phyloP scores from a whole-genome alignment of 2,888 invertebrate genomes.

The Campaea margaritaria region DNA sequence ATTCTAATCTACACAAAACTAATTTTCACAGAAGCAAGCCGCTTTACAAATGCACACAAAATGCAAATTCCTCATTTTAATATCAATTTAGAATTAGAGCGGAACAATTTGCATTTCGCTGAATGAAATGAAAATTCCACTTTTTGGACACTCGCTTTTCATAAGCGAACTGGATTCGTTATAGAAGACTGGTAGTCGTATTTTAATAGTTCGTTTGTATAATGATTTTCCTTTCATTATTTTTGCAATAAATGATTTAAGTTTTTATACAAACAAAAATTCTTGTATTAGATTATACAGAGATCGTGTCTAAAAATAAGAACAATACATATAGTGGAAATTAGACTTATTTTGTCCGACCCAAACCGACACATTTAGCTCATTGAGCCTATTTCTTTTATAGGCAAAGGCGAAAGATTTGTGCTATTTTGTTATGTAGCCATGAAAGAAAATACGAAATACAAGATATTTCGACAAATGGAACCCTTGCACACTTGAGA shows the following conservation, averaged over 20 bases:
- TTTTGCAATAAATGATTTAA: too few relatives aligned
- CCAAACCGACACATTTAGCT: constrained; percentile 16
- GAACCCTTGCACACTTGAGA: constrained; percentile 1
- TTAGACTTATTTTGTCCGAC: constrained; percentile 3
- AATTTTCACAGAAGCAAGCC: background rate
- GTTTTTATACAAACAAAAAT: too few relatives aligned
- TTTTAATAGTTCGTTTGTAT: background rate
- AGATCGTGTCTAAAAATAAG: too few relatives aligned
- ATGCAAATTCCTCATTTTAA: constrained; percentile 22
- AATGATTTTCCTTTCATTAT: too few relatives aligned
- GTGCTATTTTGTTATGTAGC: constrained; percentile 16
- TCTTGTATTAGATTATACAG: too few relatives aligned
- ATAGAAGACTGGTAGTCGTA: background rate
- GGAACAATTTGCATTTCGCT: constrained; percentile 17
- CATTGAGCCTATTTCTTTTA: constrained; percentile 23
- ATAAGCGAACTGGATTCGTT: constrained; percentile 1
- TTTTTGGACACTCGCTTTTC: constrained; percentile 8
- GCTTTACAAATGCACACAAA: constrained; percentile 20
- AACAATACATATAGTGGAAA: too few relatives aligned
- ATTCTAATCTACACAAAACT: background rate
- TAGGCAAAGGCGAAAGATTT: constrained; percentile 13
- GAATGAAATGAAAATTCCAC: constrained; percentile 12
- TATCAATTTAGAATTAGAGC: constrained; percentile 25
- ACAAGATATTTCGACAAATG: constrained; percentile 10
- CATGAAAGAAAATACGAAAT: constrained; percentile 25